A percentile compares a stretch with the other conserved stretches of the same genome.
These are phyloP conservation scores for Yponomeuta evonymella DNA, from an alignment of 2,888 invertebrate species.

Conservation along the genomic window DNA sequence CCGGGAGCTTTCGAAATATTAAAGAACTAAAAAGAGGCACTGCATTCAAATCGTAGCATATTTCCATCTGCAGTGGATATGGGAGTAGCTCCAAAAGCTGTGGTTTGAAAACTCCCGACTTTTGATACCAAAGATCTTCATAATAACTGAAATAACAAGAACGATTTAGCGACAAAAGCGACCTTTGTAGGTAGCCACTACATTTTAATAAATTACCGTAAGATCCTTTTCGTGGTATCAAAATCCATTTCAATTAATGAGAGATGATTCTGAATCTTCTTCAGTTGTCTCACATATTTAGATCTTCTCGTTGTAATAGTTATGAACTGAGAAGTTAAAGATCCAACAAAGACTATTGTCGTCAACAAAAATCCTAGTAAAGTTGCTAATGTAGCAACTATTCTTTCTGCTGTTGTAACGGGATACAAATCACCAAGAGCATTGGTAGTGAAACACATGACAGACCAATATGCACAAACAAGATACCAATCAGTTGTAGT, in stretches of 20 bases:
- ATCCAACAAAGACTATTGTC: conserved; percentile 69
- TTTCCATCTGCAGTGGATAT: conserved; percentile 68
- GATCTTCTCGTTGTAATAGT: conserved; percentile 65
- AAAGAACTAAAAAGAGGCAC: conserved; percentile 68
- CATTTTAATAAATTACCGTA: conserved; percentile 42
- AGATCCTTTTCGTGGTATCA: conserved; percentile 55
- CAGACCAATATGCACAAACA: conserved; percentile 65
- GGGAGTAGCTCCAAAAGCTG: conserved; percentile 59
- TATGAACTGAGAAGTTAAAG: conserved; percentile 68
- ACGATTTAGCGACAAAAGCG: neutral
- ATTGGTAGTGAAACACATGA: conserved; percentile 65
- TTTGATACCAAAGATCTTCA: conserved; percentile 70
- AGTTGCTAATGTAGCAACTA: conserved; percentile 52
- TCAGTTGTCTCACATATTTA: conserved; percentile 57
- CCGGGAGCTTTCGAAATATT: conserved; percentile 69
- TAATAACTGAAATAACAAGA: conserved; percentile 51
- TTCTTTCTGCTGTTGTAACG: conserved; percentile 56
- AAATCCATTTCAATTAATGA: conserved; percentile 58
- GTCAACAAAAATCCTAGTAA: conserved; percentile 63
- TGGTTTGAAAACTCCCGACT: conserved; percentile 66
- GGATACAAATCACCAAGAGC: conserved; percentile 67
- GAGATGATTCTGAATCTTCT: conserved; percentile 63
- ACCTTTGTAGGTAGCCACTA: neutral
- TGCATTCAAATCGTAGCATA: conserved; percentile 69
- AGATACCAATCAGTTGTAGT: conserved; percentile 61